Percentiles rank a stretch among this genome's conserved stretches.
Conservation (phyloP, 53 echinoderm and acorn worm species). For the Holothuria scabra region DNA sequence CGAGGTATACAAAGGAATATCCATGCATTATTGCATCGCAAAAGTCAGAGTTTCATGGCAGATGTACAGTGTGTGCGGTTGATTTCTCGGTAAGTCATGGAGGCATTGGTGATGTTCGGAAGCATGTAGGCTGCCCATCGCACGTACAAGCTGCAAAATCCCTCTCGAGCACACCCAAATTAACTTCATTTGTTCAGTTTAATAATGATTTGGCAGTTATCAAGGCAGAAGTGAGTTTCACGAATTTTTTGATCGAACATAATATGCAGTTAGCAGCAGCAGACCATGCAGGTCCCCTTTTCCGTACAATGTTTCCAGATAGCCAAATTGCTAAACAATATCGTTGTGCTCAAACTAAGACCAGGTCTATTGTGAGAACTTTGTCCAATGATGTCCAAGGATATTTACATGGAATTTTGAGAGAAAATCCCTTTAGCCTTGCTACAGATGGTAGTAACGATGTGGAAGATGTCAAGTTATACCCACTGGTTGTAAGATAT, state of each 20-base stretch:
- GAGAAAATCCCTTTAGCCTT: not conserved
- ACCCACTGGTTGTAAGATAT: slow-evolving; percentile 45
- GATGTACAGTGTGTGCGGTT: too few species aligned
- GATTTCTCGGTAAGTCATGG: too few species aligned
- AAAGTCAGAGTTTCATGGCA: too few species aligned
- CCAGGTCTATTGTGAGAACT: too few species aligned
- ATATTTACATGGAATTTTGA: not conserved
- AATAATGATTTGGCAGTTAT: too few species aligned
- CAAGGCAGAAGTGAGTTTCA: too few species aligned
- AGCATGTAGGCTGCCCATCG: too few species aligned
- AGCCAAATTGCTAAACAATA: not conserved
- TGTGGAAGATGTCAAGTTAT: too few species aligned
- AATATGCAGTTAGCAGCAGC: slow-evolving; percentile 2
- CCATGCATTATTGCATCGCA: too few species aligned
- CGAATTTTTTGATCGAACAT: slow-evolving; percentile 16
- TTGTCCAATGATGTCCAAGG: not conserved
- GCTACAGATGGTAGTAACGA: slow-evolving; percentile 19
- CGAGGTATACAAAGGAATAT: too few species aligned
- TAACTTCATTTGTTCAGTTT: not conserved
- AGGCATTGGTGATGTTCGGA: too few species aligned
- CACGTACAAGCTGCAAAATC: too few species aligned
- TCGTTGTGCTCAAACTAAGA: slow-evolving; percentile 1
- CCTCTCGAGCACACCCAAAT: slow-evolving; percentile 3
- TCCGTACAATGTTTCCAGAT: not conserved
- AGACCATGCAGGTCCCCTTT: not conserved